Base-by-base conservation (phyloP, 2,888 invertebrate genomes). In the Rhingia rostrata region DNA sequence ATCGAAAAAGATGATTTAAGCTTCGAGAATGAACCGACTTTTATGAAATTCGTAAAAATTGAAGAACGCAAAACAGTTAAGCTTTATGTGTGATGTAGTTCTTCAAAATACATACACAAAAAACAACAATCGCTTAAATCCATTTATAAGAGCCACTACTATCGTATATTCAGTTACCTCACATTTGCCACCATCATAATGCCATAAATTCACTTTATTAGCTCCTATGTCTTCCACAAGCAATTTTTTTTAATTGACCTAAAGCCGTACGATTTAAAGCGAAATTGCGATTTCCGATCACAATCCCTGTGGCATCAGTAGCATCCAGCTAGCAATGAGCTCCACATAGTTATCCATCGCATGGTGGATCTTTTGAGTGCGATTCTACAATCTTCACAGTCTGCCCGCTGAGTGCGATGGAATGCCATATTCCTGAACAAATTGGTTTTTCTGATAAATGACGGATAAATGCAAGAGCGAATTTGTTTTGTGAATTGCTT, bases 371-470 rank as follows among this genome's bases (percentile, higher is more conserved):
- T 47, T 49, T 49, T 33, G 39, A 49, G 6, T 60, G 39, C 37
- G 35, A 53, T 61, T 45, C 37, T 6, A 45, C 43, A 39, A 54
- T 63, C 53, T 53, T 53, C 30, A 12, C 49, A 43, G 41, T 51
- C 37, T 22, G 37, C 43, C 35, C 30, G 53, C 6, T 51, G 58
- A 66, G 54, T 54, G 53, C 60, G 14, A 60, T 37, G 14, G 32
- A 80, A 47, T 49, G 69, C 51, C 58, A 49, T 47, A 81, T 10
- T 63, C 39, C 49, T 61, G 47, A 74, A 70, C 81, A 77, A 77
- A 70, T 82, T 64, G 63, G 75, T 53, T 69, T 61, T 32, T 61
- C 75, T 61, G 77, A 80, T 70, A 60, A 70, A 53, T 32, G 33
- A 45, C 49, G 66, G 51, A 41, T 49, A 69, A 33, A 58, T 64